Base-by-base conservation (phyloP, 1,140 invertebrate genomes). In the Drosophila punjabiensis region DNA sequence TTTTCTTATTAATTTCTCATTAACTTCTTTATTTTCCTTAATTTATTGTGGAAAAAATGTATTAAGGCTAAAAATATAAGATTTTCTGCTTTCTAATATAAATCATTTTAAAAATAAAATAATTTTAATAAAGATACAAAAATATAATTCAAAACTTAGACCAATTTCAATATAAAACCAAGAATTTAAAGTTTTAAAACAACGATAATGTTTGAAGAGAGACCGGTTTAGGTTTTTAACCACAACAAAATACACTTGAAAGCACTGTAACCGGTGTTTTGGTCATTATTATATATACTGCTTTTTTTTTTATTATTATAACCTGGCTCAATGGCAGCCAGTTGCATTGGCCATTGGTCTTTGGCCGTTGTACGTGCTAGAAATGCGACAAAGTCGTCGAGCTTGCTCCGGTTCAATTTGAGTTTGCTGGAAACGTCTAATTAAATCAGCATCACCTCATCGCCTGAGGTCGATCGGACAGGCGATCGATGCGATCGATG, bases 361-460 rank as follows among this genome's bases (percentile, higher is more conserved):
- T 18, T 53, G 50, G 50, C 28, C 67, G 50, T 30, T 60, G 75
- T 76, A 84, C 76, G 81, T 83, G 81, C 82, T 80, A 65, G 70
- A 80, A 84, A 74, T 67, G 81, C 58, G 81, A 75, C 69, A 63
- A 53, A 60, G 76, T 81, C 66, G 43, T 47, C 61, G 59, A 77
- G 32, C 65, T 79, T 56, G 59, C 64, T 48, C 62, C 68, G 76
- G 13, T 37, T 85, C 73, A 81, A 84, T 73, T 85, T 77, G 63
- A 77, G 73, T n/a, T 65, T 83, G 65, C 80, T 79, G 64, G 62
- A 47, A 81, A 83, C 81, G 76, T 79, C 76, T 86, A 86, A 87
- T 87, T 86, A 86, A 86, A 86, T 86, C 83, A 86, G 73, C 78
- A 79, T 81, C 68, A 68, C 35, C 45, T 24, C 47, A 35, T 35